A percentile compares a stretch with the other conserved stretches of the same genome.
Evolutionary conservation across 2,888 invertebrate species (phyloP).

Genomic region (Euspilapteryx auroguttella): DNA sequence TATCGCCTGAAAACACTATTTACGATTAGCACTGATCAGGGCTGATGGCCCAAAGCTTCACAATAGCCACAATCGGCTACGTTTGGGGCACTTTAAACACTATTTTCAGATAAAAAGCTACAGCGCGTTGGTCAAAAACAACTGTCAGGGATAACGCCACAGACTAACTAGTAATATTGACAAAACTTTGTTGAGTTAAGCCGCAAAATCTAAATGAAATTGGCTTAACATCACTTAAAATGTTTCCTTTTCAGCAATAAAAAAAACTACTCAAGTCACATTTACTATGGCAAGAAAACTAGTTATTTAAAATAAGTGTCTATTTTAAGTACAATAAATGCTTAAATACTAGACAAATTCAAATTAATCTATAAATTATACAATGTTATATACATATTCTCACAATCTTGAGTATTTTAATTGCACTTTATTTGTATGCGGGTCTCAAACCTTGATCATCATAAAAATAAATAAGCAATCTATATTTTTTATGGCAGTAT

Average conservation of each 20-base stretch:
- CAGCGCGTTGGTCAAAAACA: too few relatives aligned
- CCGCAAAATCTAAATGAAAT: background rate
- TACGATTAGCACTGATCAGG: too few relatives aligned
- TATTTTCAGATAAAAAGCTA: too few relatives aligned
- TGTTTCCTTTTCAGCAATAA: background rate
- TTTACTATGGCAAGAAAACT: background rate
- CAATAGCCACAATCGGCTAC: too few relatives aligned
- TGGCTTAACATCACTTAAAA: background rate
- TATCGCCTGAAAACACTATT: too few relatives aligned
- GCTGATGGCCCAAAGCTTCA: too few relatives aligned
- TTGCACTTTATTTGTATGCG: constrained; percentile 57
- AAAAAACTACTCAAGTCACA: background rate
- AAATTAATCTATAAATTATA: constrained; percentile 21
- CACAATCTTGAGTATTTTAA: constrained; percentile 58
- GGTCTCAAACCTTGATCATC: constrained; percentile 21
- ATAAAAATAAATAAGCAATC: constrained; percentile 38
- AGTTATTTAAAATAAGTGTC: too few relatives aligned
- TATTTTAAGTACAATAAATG: constrained; percentile 25
- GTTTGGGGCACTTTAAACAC: too few relatives aligned
- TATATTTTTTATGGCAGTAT: constrained; percentile 14
- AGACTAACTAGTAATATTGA: too few relatives aligned
- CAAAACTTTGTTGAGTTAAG: too few relatives aligned
- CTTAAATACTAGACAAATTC: constrained; percentile 38
- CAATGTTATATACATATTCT: constrained; percentile 40
- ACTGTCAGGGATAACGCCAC: too few relatives aligned